Conservation (phyloP, 2,113 vertebrate genomes). For the Phocoena phocoena region DNA sequence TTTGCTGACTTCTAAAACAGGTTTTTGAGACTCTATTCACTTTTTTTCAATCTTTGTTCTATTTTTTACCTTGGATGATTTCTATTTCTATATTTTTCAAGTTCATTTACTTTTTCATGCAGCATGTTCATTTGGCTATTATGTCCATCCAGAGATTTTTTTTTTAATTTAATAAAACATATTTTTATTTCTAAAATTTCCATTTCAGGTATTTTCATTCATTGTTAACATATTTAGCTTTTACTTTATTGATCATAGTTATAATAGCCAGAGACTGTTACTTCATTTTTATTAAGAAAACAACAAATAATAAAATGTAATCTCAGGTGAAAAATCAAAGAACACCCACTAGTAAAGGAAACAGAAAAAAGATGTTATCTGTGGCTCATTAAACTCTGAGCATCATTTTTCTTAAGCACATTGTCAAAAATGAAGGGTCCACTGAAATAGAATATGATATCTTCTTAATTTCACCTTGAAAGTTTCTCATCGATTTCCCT, state of each 20-base stretch:
- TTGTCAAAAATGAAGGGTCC: not conserved
- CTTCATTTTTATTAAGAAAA: slow-evolving; percentile 40
- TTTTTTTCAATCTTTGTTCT: not conserved
- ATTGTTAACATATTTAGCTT: not conserved
- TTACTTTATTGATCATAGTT: not conserved
- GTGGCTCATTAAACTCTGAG: not conserved
- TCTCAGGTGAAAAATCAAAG: not conserved
- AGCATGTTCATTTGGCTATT: not conserved
- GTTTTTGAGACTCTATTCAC: not conserved
- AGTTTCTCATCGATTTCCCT: not conserved
- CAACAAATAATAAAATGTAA: not conserved
- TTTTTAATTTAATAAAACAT: not conserved
- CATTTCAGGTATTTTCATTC: not conserved
- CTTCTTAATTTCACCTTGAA: slow-evolving; percentile 17
- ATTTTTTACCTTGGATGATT: not conserved
- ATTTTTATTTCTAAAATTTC: not conserved
- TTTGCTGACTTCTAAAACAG: not conserved
- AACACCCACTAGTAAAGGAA: not conserved
- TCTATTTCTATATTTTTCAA: not conserved
- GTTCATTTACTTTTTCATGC: not conserved
- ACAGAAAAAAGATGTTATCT: not conserved
- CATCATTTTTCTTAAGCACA: not conserved
- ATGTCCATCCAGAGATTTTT: not conserved
- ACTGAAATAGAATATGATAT: not conserved
- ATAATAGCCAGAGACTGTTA: not conserved